A percentile compares a stretch with the other conserved stretches of the same genome.
Evolutionary conservation across 2,797 vertebrate genomes (phyloP).

Genomic region (Fringilla coelebs): DNA sequence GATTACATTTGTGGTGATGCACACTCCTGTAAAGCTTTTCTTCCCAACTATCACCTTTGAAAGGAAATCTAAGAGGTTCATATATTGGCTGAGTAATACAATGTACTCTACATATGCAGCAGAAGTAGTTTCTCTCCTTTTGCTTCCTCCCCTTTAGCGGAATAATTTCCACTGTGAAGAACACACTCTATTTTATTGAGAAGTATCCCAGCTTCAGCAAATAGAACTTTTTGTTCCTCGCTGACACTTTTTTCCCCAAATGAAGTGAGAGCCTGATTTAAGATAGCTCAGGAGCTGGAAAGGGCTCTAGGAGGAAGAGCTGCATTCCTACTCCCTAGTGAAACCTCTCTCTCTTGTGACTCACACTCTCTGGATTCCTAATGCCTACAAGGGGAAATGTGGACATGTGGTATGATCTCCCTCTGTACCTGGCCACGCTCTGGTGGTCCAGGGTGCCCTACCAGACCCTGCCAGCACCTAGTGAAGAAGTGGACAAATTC

Average conservation of each 20-base stretch:
- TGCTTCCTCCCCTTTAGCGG: not conserved
- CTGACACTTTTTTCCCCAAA: not conserved
- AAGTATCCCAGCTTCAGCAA: not conserved
- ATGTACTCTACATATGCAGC: conserved; percentile 34
- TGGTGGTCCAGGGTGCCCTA: not conserved
- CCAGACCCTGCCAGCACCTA: not conserved
- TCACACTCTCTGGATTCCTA: not conserved
- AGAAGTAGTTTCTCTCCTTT: conserved; percentile 2
- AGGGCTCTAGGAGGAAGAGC: not conserved
- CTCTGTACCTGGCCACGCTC: not conserved
- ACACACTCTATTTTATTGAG: not conserved
- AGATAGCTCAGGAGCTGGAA: not conserved
- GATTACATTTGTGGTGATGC: not conserved
- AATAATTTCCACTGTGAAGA: conserved; percentile 24
- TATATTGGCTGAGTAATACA: not conserved
- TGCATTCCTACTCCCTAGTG: not conserved
- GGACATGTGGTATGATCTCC: not conserved
- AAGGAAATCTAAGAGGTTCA: conserved; percentile 13
- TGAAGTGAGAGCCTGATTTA: not conserved
- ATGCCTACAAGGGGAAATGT: not conserved
- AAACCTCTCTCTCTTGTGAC: not conserved
- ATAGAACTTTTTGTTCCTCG: not conserved
- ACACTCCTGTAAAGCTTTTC: conserved; percentile 30
- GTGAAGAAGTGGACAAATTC: not conserved
- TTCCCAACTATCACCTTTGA: conserved; percentile 18